These are phyloP conservation scores for Drosophila kanapiae DNA, from an alignment of 1,140 invertebrate genomes.

Conservation along the genomic window DNA sequence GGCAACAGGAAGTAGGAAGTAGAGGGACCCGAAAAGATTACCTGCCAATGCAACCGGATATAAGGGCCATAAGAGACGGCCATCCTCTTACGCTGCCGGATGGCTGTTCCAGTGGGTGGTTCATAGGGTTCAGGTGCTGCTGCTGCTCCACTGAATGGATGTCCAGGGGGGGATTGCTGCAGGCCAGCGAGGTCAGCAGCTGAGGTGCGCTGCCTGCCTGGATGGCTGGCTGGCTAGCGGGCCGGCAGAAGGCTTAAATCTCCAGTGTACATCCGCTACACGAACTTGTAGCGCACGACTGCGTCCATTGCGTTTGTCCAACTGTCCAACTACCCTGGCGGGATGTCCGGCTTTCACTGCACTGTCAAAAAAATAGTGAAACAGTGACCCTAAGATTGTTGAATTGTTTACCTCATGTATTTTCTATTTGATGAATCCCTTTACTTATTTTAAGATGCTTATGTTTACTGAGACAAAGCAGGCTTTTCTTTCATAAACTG, in stretches of 20 bases:
- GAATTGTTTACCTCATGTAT: neutral
- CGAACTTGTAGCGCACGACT: constrained; percentile 79
- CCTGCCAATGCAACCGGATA: constrained; percentile 82
- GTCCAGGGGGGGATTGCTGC: constrained; percentile 4
- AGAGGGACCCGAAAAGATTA: constrained; percentile 72
- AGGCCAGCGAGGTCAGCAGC: constrained; percentile 39
- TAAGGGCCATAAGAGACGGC: constrained; percentile 62
- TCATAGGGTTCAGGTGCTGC: constrained; percentile 1
- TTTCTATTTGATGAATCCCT: neutral
- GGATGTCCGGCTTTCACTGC: constrained; percentile 25
- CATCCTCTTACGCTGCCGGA: constrained; percentile 34
- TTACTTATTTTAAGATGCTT: neutral
- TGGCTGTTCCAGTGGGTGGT: constrained; percentile 23
- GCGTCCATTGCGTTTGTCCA: constrained; percentile 49
- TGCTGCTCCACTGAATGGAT: neutral
- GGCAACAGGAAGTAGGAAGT: constrained; percentile 61
- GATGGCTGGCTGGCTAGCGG: no score
- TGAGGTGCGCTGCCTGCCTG: constrained; percentile 22
- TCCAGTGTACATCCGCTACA: constrained; percentile 79
- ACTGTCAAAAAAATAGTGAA: constrained; percentile 8
- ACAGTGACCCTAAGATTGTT: neutral
- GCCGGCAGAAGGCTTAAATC: constrained; percentile 72
- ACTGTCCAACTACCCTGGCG: constrained; percentile 12
- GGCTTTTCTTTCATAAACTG: neutral
- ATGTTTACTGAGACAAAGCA: no score